Evolutionary conservation across 2,888 invertebrate genomes (phyloP).

Genomic region (Orthosia cruda): DNA sequence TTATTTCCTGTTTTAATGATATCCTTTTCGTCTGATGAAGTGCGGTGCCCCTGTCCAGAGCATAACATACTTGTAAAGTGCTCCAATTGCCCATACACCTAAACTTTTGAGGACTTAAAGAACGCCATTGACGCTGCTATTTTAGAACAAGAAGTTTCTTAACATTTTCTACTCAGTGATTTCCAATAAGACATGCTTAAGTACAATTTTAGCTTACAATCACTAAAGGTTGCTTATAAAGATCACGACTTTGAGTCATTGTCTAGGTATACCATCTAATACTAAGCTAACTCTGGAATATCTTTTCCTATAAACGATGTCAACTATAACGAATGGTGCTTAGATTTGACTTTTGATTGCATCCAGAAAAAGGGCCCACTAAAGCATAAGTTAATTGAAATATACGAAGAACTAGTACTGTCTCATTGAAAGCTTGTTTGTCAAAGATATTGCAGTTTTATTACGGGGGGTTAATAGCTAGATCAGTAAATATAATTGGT

Average conservation of each 20-base stretch:
- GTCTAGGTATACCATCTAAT: not conserved
- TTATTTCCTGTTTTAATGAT: slow-evolving; percentile 7
- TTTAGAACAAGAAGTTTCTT: not conserved
- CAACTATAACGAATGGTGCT: not conserved
- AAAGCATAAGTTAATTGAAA: not conserved
- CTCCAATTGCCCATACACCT: no score
- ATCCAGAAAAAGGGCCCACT: not conserved
- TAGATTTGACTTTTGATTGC: not conserved
- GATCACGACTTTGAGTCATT: slow-evolving; percentile 19
- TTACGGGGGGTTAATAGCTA: not conserved
- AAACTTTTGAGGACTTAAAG: no score
- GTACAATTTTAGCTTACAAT: not conserved
- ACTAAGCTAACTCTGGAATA: not conserved
- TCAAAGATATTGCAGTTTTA: not conserved
- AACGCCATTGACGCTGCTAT: no score
- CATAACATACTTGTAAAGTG: no score
- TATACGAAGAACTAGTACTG: not conserved
- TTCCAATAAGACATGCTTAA: slow-evolving; percentile 12
- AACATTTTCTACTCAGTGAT: not conserved
- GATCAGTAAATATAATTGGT: not conserved
- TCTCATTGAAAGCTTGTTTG: not conserved
- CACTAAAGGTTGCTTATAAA: not conserved
- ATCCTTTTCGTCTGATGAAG: not conserved
- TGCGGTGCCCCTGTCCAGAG: no score
- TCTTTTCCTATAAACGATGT: not conserved